Percentiles rank a stretch among this genome's conserved stretches.
These are phyloP conservation scores for Ommatoiulus sabulosus DNA, from an alignment of 2,888 invertebrate species.

Conservation along the genomic window DNA sequence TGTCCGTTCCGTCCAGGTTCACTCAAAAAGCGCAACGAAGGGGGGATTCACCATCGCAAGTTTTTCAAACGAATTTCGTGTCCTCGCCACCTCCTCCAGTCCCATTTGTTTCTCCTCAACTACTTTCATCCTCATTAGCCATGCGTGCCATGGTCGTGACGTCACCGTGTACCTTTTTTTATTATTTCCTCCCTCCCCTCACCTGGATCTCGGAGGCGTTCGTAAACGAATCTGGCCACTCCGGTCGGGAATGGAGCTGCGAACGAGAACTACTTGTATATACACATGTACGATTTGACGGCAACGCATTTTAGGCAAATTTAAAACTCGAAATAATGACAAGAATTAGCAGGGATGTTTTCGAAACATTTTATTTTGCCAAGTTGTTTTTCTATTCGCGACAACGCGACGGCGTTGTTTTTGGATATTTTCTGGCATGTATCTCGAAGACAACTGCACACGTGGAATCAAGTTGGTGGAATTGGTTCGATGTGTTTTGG, in stretches of 20 bases:
- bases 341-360: too few relatives aligned
- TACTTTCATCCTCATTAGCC: slow-evolving; percentile 52
- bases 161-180: slow-evolving; percentile 8
- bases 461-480: too few relatives aligned
- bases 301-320: too few relatives aligned
- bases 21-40: background rate
- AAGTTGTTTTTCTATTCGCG: too few relatives aligned
- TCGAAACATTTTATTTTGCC: too few relatives aligned
- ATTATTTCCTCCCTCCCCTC: slow-evolving; percentile 19
- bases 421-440: too few relatives aligned
- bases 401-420: too few relatives aligned
- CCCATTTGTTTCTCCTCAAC: slow-evolving; percentile 47
- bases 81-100: slow-evolving; percentile 26
- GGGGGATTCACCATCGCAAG: slow-evolving; percentile 22
- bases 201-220: slow-evolving; percentile 31
- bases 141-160: slow-evolving; percentile 49
- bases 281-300: background rate
- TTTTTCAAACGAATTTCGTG: slow-evolving; percentile 27
- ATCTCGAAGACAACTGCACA: too few relatives aligned
- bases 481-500: too few relatives aligned
- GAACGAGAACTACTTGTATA: too few relatives aligned
- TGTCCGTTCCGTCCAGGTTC: background rate
- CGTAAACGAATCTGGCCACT: background rate
- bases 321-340: too few relatives aligned
- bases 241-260: background rate